Conservation (phyloP, 2,113 vertebrate genomes). For the Bubalus kerabau region DNA sequence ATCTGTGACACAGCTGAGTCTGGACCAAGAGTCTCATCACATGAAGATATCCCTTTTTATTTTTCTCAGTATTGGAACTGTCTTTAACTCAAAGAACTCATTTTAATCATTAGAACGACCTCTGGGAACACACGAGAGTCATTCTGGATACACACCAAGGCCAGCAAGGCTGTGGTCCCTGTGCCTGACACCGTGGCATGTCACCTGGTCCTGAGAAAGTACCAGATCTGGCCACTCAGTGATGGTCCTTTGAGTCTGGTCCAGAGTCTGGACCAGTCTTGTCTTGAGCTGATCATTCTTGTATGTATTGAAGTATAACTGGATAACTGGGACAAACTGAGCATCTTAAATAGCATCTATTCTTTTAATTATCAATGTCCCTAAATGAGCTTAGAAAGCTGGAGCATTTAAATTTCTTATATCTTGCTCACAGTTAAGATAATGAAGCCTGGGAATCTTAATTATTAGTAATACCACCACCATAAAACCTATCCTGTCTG, state of each 20-base stretch:
- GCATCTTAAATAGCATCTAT: not conserved
- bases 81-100: not conserved
- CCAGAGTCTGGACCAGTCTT: not conserved
- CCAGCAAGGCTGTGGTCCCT: not conserved
- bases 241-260: not conserved
- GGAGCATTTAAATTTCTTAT: not conserved
- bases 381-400: slow-evolving; percentile 11
- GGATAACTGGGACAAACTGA: not conserved
- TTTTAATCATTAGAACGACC: not conserved
- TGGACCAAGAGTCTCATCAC: not conserved
- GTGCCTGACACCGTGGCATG: not conserved
- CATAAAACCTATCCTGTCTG: slow-evolving; percentile 11
- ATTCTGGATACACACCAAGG: not conserved
- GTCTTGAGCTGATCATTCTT: not conserved
- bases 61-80: not conserved
- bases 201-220: not conserved
- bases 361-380: slow-evolving; percentile 28
- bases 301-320: not conserved
- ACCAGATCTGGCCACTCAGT: not conserved
- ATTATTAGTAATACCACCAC: slow-evolving; percentile 46
- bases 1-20: not conserved
- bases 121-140: not conserved
- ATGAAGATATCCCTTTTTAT: not conserved
- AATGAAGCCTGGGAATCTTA: slow-evolving; percentile 10
- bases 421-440: slow-evolving; percentile 10